Evolutionary conservation across 2,888 invertebrate genomes (phyloP).

Genomic region (Polyommatus icarus): DNA sequence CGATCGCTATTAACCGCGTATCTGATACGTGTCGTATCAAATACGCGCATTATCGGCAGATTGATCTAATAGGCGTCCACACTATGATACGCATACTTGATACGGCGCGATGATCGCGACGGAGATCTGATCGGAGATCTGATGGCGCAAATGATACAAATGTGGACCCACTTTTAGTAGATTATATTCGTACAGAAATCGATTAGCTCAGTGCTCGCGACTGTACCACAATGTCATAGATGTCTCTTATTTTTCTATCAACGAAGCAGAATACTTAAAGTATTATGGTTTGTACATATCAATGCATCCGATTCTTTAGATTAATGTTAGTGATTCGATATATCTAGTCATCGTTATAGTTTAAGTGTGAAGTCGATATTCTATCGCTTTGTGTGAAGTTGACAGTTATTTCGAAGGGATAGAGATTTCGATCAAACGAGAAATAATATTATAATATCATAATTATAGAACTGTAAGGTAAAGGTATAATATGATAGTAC

Average conservation of each 20-base stretch:
- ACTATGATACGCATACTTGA: no score
- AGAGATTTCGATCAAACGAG: background rate
- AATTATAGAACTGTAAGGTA: no score
- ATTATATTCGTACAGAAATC: no score
- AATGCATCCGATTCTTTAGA: constrained; percentile 48
- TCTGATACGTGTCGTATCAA: no score
- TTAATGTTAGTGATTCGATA: constrained; percentile 46
- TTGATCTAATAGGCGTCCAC: no score
- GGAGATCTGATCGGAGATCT: no score
- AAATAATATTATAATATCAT: background rate
- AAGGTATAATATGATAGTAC: no score
- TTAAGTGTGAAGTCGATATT: constrained; percentile 30
- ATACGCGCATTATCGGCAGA: no score
- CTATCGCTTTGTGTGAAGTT: constrained; percentile 26
- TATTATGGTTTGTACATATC: constrained; percentile 56
- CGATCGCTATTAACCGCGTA: no score
- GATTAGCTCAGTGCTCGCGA: background rate
- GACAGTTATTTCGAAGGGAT: constrained; percentile 9
- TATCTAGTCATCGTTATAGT: constrained; percentile 54
- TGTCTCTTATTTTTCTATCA: constrained; percentile 34
- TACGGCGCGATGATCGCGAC: no score
- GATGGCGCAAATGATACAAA: no score
- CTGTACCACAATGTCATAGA: constrained; percentile 12
- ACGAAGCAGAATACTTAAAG: constrained; percentile 34
- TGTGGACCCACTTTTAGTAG: no score